Evolutionary conservation across 2,113 vertebrate species (phyloP), one percentile per base, ranked within the genome.

Genomic region (Halichoeres trimaculatus): DNA sequence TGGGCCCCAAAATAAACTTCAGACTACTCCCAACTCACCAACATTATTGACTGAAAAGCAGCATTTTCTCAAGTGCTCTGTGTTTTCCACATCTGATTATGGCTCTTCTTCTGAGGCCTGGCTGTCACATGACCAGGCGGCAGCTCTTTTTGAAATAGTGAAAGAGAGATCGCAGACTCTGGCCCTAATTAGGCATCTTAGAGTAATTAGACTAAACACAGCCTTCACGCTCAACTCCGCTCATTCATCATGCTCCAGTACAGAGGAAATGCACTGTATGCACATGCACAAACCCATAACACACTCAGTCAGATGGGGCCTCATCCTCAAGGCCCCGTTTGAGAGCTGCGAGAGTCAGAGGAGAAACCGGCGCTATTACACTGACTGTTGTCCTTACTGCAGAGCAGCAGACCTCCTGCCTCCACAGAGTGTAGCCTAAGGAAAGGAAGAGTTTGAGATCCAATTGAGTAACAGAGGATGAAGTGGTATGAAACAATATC

Each of bases 171-270:
- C 48, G 6, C 60, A 85, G 74, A 66, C 81, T 83, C 87, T 84
- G 83, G 71, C 80, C 89, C 77, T 86, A 93, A 93, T 91, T 93
- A 91, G 88, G 86, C 92, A 90, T 91, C 90, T 93, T 92, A 87
- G 84, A 90, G 81, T 91, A 92, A 93, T 93, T 91, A 92, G 85
- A 86, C 88, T 92, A 92, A 92, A 92, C 89, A 91, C 76, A 90
- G 85, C 87, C 85, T 91, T 91, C 85, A 88, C 83, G 89, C 92
- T 91, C 76, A 60, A 63, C 85, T 89, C 84, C 22, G 51, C 89
- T 88, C 90, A 93, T 93, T 92, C 89, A 92, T 91, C 90, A 91
- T 63, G 85, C 77, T 80, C 62, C 45, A 59, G 76, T 19, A 3
- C 69, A 79, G 72, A 87, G 86, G 85, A 89, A 90, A 85, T 68